Evolutionary conservation across 2,888 invertebrate species (phyloP).

Genomic region (Drosophila incognita): DNA sequence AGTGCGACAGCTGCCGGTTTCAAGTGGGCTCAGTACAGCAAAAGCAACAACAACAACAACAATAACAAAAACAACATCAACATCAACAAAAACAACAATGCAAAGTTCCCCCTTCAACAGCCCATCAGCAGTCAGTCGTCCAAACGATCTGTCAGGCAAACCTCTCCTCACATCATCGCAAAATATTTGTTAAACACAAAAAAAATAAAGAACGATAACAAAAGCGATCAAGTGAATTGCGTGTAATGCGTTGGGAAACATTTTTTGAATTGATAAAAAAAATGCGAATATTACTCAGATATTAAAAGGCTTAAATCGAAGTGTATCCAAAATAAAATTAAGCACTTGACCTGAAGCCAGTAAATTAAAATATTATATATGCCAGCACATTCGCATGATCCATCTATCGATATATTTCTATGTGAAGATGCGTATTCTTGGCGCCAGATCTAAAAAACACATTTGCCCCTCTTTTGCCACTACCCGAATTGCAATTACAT

Average conservation of each 20-base stretch:
- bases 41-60: constrained; percentile 35
- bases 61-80: constrained; percentile 32
- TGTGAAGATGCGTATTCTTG: not conserved
- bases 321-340: not conserved
- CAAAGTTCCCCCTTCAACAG: constrained; percentile 42
- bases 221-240: constrained; percentile 40
- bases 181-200: constrained; percentile 50
- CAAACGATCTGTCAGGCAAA: constrained; percentile 74
- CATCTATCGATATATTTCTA: not conserved
- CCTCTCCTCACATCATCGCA: constrained; percentile 34
- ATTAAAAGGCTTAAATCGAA: not conserved
- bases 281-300: not conserved
- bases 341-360: not conserved
- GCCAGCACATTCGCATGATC: not conserved
- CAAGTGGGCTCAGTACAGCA: constrained; percentile 59
- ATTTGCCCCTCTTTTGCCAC: constrained; percentile 1
- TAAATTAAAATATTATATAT: not conserved
- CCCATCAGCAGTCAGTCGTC: constrained; percentile 62
- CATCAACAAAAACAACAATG: constrained; percentile 45
- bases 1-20: constrained; percentile 75
- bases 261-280: constrained; percentile 5
- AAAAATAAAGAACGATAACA: constrained; percentile 37
- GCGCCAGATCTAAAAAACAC: not conserved
- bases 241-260: constrained; percentile 9
- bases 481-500: constrained; percentile 13